A percentile compares a stretch with the other conserved stretches of the same genome.
Conservation (phyloP, 2,888 invertebrate species). For the Pollenia amentaria region DNA sequence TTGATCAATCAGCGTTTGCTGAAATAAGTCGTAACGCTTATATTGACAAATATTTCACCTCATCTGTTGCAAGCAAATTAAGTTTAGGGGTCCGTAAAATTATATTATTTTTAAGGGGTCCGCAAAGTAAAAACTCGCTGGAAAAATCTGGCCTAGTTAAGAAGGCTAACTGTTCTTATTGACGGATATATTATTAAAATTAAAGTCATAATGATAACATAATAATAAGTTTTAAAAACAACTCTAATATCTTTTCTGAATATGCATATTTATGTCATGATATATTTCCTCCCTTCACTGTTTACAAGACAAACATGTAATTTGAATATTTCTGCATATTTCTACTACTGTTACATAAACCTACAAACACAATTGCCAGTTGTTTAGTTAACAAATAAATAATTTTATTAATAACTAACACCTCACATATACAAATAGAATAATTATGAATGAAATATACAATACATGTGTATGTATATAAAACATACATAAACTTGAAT, state of each 20-base stretch:
- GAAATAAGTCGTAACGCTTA: no score
- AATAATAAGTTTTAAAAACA: no score
- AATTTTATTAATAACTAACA: background rate
- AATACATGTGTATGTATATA: background rate
- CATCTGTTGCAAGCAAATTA: no score
- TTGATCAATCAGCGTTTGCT: no score
- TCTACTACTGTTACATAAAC: constrained; percentile 60
- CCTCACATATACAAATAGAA: constrained; percentile 11
- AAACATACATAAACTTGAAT: constrained; percentile 33
- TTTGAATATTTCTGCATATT: constrained; percentile 65
- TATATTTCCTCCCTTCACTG: constrained; percentile 21
- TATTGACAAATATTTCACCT: no score
- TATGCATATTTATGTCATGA: background rate
- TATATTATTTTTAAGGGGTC: no score
- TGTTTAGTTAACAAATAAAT: constrained; percentile 12
- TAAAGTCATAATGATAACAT: no score
- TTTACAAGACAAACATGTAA: constrained; percentile 44
- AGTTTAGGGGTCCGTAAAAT: no score
- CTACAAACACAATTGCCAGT: constrained; percentile 56
- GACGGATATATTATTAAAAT: no score
- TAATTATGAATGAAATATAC: constrained; percentile 32
- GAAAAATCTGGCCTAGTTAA: background rate
- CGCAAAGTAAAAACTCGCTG: no score
- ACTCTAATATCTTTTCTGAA: no score
- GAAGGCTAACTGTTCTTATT: background rate